phyloP scores from a whole-genome alignment of 2,113 vertebrate species.

The Salvelinus fontinalis region DNA sequence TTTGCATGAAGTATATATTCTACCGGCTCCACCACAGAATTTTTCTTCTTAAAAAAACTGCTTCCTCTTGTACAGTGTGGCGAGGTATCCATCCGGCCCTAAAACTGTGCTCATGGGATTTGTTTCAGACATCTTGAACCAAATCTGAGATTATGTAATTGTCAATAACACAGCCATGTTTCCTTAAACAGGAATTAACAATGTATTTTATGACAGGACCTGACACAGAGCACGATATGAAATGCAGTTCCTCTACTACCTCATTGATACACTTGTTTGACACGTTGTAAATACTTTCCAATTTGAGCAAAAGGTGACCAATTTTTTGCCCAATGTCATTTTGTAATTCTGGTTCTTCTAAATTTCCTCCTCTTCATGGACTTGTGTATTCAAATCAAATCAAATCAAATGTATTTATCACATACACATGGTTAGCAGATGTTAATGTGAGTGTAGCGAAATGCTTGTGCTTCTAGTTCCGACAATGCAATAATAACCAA shows the following conservation, averaged over 20 bases:
- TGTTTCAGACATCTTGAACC: conserved; percentile 13
- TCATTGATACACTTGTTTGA: no score
- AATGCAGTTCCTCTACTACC: no score
- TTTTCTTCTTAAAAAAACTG: conserved; percentile 19
- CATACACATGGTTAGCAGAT: no score
- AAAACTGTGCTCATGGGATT: conserved; percentile 20
- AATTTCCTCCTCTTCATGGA: no score
- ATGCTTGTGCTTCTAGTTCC: no score
- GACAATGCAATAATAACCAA: no score
- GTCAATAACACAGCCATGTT: conserved; percentile 23
- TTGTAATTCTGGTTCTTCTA: no score
- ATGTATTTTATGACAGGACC: conserved; percentile 14
- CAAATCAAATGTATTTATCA: no score
- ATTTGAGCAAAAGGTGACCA: no score
- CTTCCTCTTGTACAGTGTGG: conserved; percentile 14
- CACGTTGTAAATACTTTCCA: no score
- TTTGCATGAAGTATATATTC: conserved; percentile 23
- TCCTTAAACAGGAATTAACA: conserved; percentile 3
- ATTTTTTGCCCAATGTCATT: not conserved
- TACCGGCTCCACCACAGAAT: conserved; percentile 15
- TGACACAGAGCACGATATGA: conserved; percentile 12
- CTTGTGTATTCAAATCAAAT: no score
- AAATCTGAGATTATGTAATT: conserved; percentile 4
- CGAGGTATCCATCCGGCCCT: conserved; percentile 17
- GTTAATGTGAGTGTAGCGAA: no score